Evolutionary conservation across 1,140 invertebrate species (phyloP).

Genomic region (Mamestra configurata): DNA sequence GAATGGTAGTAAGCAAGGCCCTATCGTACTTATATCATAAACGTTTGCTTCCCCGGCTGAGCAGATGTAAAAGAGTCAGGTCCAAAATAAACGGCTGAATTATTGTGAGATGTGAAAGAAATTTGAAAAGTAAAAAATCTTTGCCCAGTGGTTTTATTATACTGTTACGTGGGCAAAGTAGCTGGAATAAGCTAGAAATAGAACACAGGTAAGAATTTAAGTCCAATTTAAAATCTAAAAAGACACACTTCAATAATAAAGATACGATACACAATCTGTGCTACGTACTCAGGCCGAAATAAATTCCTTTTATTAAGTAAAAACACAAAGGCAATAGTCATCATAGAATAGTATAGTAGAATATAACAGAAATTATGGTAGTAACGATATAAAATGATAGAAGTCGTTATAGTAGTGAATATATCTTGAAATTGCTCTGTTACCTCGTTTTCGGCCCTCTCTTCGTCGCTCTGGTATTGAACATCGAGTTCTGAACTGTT

Average conservation of each 20-base stretch:
- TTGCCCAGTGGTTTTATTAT: no score
- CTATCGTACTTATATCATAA: no score
- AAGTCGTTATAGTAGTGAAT: background rate
- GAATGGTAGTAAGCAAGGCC: no score
- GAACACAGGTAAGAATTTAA: no score
- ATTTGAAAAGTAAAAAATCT: no score
- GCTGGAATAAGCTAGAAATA: no score
- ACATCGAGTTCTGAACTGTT: conserved; percentile 89
- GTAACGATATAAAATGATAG: background rate
- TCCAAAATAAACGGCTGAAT: no score
- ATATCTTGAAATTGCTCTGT: background rate
- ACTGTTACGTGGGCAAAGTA: background rate
- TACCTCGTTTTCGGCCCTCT: conserved; percentile 86
- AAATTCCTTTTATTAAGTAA: background rate
- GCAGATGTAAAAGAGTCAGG: no score
- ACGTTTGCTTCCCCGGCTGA: no score
- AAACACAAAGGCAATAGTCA: background rate
- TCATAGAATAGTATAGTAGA: background rate
- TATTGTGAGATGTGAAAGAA: no score
- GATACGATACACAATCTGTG: background rate
- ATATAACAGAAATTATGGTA: background rate
- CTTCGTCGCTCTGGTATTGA: conserved; percentile 88
- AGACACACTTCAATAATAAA: background rate
- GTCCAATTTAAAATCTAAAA: background rate
- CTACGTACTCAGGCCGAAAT: no score